Conservation (phyloP, 64 coral and sea anemone species). For the Trachythela sp. region DNA sequence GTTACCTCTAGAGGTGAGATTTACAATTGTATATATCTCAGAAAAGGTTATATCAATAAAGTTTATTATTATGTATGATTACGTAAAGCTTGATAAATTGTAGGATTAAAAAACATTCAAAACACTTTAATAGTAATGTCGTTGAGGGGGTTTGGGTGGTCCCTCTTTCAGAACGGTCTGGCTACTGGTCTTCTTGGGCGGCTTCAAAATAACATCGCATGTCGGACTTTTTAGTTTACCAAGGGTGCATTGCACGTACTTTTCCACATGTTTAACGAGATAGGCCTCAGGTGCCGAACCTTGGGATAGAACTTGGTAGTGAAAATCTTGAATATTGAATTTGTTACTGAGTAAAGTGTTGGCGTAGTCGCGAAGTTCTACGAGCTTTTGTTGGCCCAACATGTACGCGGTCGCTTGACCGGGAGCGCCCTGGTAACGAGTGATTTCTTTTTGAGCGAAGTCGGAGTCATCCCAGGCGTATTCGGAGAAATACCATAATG, state of each 20-base stretch:
- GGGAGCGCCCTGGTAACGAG: slow-evolving; percentile 18
- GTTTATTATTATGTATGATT: too few species aligned
- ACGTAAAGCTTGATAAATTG: too few species aligned
- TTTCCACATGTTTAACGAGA: background rate
- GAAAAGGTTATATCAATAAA: too few species aligned
- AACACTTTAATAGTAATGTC: background rate
- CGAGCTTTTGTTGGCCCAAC: background rate
- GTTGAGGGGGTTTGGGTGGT: background rate
- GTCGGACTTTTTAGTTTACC: background rate
- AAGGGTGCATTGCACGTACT: background rate
- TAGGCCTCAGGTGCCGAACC: background rate
- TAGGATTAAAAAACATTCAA: background rate
- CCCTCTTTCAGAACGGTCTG: background rate
- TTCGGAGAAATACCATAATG: background rate
- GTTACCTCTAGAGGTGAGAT: too few species aligned
- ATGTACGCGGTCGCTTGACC: slow-evolving; percentile 14
- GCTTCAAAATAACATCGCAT: background rate
- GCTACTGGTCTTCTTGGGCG: background rate
- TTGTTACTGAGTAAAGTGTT: background rate
- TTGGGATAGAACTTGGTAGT: slow-evolving; percentile 1
- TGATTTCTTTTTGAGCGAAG: background rate
- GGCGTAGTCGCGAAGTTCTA: background rate
- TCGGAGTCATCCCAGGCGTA: background rate
- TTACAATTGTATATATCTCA: too few species aligned
- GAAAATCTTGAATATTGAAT: background rate